Base-by-base conservation (phyloP, 1,140 invertebrate species). In the Brachionus calyciflorus region DNA sequence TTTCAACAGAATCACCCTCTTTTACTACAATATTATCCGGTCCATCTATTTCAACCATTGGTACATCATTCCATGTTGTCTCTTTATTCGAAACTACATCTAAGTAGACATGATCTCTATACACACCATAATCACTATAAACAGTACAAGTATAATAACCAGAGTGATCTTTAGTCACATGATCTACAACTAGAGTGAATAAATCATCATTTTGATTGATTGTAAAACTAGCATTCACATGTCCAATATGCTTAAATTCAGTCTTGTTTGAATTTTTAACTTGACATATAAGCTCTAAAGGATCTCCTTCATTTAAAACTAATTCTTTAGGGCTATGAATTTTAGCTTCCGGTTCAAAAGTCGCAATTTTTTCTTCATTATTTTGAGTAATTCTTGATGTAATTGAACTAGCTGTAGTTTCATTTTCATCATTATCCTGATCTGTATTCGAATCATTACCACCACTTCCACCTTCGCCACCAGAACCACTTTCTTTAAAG, bases 181-280 rank as follows among this genome's bases (percentile, higher is more conserved):
- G 28, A 21, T 3, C 33, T 12, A 55, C n/a, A 19, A 17, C 19
- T 37, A 60, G 55, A 33, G 28, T 37, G 37, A 37, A 60, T 3
- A 60, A 17, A 37, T 60, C 19, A 6, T 9, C 30, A 7, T 19
- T 37, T 33, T 60, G 19, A 10, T n/a, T 60, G n/a, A 60, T 33
- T 17, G 19, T 60, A 33, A 33, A 17, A 10, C 19, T 46, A 21
- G 12, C 41, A 46, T 65, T 37, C 0, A 44, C 60, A 7, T 44
- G 19, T 26, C 40, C 57, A 37, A 63, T 28, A n/a, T 55, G 53
- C n/a, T 28, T 60, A 19, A 60, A n/a, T 37, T 60, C 33, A 60
- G 37, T 30, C 33, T 37, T 41, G 4, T 24, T 24, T 12, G 60
- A 65, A 65, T 44, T 26, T n/a, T 41, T 44, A 14, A 65, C 60